Evolutionary conservation across 30 jellyfish, hydroid and myxozoan genomes (phyloP), one percentile per base, ranked within the genome.

Genomic region (Aurelia sp.): DNA sequence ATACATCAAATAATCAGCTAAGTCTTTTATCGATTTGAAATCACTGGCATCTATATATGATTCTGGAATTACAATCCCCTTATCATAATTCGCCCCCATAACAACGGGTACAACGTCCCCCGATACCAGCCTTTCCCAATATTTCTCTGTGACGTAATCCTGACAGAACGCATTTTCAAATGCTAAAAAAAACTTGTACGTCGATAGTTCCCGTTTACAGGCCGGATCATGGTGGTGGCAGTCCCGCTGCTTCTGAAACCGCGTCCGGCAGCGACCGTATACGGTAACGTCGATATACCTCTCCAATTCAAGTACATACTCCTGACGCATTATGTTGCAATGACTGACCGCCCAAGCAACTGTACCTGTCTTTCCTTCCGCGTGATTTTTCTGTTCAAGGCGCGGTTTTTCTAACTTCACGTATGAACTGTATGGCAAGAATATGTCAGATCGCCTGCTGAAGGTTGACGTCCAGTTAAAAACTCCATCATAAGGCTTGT

Each of bases 81-180:
- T 58, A 83, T 88, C 91, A 62, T 95, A 95, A 44, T 70, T 81
- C 0, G 97, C 94, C 18, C 98, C 99, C 98, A 95, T 90, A 3
- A 95, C 99, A 65, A 95, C 86, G 0, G 99, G 99, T 2, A 95
- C 93, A 18, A 76, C 69, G 20, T 84, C 93, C 55, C 55, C 55
- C 80, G 73, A 63, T n/a, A 20, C 52, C 12, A 90, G 16, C 41
- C 85, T 27, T 31, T 90, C 84, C 96, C 93, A 95, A 86, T 95
- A 95, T 48, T 95, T 95, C 59, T 95, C 99, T 24, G 99, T 95
- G 47, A 95, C 96, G 77, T 95, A 95, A 74, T 95, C 99, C 74
- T 85, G 89, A 69, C 99, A 95, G 64, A 95, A 90, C 57, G 64
- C 85, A 50, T 95, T 95, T 85, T 95, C 99, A 61, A 95, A 95